Evolutionary conservation across 1,140 invertebrate genomes (phyloP), one percentile per base, ranked within the genome.

Genomic region (Oryctes rhinoceros): DNA sequence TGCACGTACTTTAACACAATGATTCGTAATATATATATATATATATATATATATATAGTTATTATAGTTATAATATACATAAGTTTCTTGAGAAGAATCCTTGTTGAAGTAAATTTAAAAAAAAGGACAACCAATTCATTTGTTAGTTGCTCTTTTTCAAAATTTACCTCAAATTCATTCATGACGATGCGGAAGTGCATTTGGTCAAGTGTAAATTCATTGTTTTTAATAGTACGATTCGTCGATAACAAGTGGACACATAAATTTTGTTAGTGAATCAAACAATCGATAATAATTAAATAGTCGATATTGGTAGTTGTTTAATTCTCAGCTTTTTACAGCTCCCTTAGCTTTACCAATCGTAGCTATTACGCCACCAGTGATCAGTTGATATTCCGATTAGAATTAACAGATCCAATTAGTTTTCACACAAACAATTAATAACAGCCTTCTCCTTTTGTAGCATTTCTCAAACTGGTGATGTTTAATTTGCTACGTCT

Each of bases 131-230:
- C 24, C 24, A 30, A 30, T 30, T 30, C 24, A 30, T 30, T 1
- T 30, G 24, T 30, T 30, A 30, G 24, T 30, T 30, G 24, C 0
- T 30, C 24, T 30, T 30, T 30, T 30, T 30, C 2, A 30, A 30
- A 30, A 30, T 30, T 30, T 30, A 30, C 24, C 24, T 30, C 2
- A 30, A 30, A 30, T 30, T 30, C n/a, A n/a, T n/a, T n/a, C n/a
- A n/a, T 86, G 82, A 18, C 83, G 81, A 80, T 87, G 84, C 67
- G 84, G 65, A 71, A 71, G 85, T 78, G 80, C 84, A 77, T 82
- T 81, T 67, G 83, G 82, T 81, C 83, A 78, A 78, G 87, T 88
- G 71, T 83, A 85, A 30, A 81, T 88, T 87, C 30, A 87, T 82
- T 82, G 80, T 83, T 82, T 84, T 84, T 79, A 86, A 86, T 86